Conservation (phyloP, 2,113 vertebrate genomes). For the Dendropsophus ebraccatus region DNA sequence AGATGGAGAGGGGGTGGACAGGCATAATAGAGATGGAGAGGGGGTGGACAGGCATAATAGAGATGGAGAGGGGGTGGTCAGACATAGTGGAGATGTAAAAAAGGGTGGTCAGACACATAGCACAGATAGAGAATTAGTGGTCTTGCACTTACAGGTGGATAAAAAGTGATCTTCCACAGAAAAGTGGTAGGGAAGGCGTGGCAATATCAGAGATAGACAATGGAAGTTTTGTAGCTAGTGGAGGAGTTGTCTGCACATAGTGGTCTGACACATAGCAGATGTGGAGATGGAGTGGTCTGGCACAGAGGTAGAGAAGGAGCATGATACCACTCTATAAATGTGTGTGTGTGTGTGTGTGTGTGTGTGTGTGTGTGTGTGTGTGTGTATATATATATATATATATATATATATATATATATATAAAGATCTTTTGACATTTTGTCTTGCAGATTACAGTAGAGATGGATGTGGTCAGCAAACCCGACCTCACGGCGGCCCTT, state of each 20-base stretch:
- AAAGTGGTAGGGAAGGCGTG: not conserved
- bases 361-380: too few species aligned
- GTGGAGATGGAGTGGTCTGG: not conserved
- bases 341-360: too few species aligned
- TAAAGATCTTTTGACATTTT: not conserved
- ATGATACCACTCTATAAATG: not conserved
- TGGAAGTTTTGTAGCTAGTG: too few species aligned
- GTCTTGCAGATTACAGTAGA: slow-evolving; percentile 67
- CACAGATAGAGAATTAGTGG: not conserved
- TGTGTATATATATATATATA: too few species aligned
- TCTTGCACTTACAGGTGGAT: not conserved
- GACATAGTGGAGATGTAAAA: too few species aligned
- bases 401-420: too few species aligned
- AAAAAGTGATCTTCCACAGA: not conserved
- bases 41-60: not conserved
- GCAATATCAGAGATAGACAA: too few species aligned
- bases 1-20: too few species aligned
- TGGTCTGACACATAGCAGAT: too few species aligned
- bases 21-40: not conserved
- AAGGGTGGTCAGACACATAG: not conserved
- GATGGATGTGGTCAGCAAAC: slow-evolving; percentile 68
- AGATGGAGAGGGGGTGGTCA: too few species aligned
- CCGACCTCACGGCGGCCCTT: slow-evolving; percentile 76
- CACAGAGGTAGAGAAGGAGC: not conserved
- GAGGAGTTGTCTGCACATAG: too few species aligned